A percentile compares a stretch with the other conserved stretches of the same genome.
phyloP scores from a whole-genome alignment of 2,113 vertebrate species.

The Astur gentilis region DNA sequence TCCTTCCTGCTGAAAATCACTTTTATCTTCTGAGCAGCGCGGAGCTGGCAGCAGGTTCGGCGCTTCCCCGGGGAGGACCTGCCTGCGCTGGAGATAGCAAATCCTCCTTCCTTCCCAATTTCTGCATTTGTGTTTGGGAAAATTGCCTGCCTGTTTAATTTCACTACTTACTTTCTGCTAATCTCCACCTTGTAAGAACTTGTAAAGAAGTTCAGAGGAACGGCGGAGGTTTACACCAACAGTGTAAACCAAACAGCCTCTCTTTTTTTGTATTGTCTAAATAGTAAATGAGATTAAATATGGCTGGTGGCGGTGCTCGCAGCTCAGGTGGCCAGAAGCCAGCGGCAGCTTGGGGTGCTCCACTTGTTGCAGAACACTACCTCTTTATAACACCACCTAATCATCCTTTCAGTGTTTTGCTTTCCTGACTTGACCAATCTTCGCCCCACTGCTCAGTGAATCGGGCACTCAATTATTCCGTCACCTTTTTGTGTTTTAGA shows the following conservation, averaged over 20 bases:
- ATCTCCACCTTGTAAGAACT: not conserved
- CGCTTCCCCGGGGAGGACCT: not conserved
- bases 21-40: not conserved
- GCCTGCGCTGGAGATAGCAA: not conserved
- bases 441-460: not conserved
- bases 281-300: not conserved
- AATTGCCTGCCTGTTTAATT: not conserved
- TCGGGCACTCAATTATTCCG: not conserved
- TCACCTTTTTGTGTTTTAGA: not conserved
- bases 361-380: not conserved
- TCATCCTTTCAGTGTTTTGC: not conserved
- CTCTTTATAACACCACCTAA: not conserved
- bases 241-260: not conserved
- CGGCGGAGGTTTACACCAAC: not conserved
- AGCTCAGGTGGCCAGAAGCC: not conserved
- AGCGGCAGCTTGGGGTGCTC: not conserved
- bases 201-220: not conserved
- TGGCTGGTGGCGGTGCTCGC: not conserved
- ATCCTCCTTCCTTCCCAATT: not conserved
- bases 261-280: not conserved
- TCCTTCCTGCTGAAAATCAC: not conserved
- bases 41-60: not conserved
- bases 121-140: not conserved
- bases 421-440: not conserved
- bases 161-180: not conserved